Conservation (phyloP, 2,113 vertebrate genomes). For the Aythya baeri region DNA sequence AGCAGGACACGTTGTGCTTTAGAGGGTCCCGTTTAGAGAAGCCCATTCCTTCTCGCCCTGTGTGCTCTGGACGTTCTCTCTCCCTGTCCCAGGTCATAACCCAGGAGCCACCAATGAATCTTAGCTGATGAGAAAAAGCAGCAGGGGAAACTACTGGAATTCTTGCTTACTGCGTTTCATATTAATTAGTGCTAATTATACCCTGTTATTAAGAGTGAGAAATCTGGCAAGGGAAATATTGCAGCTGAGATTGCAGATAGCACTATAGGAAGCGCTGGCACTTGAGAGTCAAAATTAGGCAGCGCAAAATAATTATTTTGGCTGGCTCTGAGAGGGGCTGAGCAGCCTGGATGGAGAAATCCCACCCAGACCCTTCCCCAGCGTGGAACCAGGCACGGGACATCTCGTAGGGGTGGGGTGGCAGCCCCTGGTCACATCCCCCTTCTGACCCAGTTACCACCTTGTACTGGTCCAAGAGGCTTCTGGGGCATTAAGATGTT, state of each 20-base stretch:
- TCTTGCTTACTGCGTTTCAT: not conserved
- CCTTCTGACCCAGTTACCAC: not conserved
- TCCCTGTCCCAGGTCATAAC: not conserved
- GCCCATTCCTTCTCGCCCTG: not conserved
- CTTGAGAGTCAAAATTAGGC: not conserved
- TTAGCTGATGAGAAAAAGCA: not conserved
- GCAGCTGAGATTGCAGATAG: not conserved
- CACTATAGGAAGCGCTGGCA: not conserved
- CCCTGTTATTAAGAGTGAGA: not conserved
- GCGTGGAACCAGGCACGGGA: accelerated
- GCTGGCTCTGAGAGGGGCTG: not conserved
- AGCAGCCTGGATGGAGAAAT: not conserved
- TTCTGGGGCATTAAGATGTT: not conserved
- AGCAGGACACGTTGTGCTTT: not conserved
- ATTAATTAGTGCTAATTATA: not conserved
- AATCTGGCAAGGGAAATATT: not conserved
- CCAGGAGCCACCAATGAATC: not conserved
- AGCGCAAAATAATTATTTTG: not conserved
- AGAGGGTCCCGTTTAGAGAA: not conserved
- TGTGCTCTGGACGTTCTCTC: accelerated
- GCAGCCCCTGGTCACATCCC: accelerated
- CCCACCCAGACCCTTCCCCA: not conserved
- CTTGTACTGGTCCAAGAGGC: not conserved
- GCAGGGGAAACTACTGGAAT: not conserved
- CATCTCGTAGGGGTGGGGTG: not conserved